Base-by-base conservation (phyloP, 2,797 vertebrate species). In the Lutjanus argentimaculatus region DNA sequence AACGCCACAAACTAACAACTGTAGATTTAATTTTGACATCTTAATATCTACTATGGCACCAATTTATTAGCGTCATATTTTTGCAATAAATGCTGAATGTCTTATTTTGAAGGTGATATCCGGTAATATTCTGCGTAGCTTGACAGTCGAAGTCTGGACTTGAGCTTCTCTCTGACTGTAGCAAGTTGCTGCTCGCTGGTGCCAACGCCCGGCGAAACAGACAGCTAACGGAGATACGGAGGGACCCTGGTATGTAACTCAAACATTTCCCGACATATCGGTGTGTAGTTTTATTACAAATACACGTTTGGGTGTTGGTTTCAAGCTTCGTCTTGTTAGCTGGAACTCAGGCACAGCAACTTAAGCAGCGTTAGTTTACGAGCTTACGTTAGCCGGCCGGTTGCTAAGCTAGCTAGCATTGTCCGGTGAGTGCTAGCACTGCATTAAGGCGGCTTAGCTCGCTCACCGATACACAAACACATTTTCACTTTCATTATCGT, bases 191-290 rank as follows among this genome's bases (percentile, higher is more conserved):
- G 88, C 74, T 89, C 79, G 90, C 91, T 94, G 92, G 91, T 96
- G 95, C 93, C 95, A 95, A 95, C 95, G 94, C 95, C 95, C 95
- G 95, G 93, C 91, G 84, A 84, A 92, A 90, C 30, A 80, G 40
- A 89, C 73, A 65, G 73, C 83, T 73, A 80, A 51, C 58, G 51
- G 56, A 75, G 14, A 75, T 4, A 85, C 88, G 42, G 57, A 63
- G 72, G 43, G 25, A 80, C 42, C 30, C 51, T 25, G 91, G 93
- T 95, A 89, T 61, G 92, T 79, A 73, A 19, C 17, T 13, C 11
- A 11, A 8, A 74, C 56, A 43, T 9, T 57, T 70, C 7, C 15
- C 7, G 2, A 6, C 30, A 2, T 45, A 0, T 17, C 6, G 1
- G 17, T 25, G 3, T 52, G 6, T 16, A 7, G 12, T 19, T 25